phyloP scores from a whole-genome alignment of 2,113 vertebrate genomes.

The Cettia cetti region DNA sequence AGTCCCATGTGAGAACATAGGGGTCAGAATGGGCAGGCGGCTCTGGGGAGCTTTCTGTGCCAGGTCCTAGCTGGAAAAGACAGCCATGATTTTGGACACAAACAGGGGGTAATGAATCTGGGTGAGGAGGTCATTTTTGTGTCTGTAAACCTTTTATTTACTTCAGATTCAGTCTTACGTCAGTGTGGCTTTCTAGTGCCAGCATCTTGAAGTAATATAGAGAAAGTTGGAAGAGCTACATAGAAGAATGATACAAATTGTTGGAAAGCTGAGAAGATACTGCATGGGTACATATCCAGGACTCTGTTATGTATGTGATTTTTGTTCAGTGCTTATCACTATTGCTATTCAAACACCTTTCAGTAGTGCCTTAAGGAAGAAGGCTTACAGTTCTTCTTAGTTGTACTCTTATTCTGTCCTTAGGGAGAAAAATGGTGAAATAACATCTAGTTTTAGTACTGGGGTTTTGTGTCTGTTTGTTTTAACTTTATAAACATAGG shows the following conservation, averaged over 20 bases:
- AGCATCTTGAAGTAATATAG: neutral
- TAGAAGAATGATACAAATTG: neutral
- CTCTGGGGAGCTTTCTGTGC: neutral
- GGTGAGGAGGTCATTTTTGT: neutral
- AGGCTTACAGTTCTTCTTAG: neutral
- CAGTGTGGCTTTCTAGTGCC: neutral
- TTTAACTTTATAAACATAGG: neutral
- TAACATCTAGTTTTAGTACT: neutral
- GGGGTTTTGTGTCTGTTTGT: neutral
- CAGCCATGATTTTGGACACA: neutral
- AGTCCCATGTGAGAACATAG: neutral
- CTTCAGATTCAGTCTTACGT: neutral
- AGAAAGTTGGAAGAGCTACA: neutral
- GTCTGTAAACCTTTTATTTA: neutral
- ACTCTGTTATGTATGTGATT: neutral
- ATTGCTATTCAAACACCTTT: neutral
- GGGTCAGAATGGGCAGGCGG: neutral
- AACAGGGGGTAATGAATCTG: neutral
- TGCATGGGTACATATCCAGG: neutral
- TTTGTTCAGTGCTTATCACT: neutral
- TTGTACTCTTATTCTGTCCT: neutral
- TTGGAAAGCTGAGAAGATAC: neutral
- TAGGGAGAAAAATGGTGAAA: neutral
- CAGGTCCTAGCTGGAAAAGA: neutral
- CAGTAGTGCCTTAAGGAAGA: neutral